phyloP scores from a whole-genome alignment of 2,113 vertebrate species.

The Catharus minimus region DNA sequence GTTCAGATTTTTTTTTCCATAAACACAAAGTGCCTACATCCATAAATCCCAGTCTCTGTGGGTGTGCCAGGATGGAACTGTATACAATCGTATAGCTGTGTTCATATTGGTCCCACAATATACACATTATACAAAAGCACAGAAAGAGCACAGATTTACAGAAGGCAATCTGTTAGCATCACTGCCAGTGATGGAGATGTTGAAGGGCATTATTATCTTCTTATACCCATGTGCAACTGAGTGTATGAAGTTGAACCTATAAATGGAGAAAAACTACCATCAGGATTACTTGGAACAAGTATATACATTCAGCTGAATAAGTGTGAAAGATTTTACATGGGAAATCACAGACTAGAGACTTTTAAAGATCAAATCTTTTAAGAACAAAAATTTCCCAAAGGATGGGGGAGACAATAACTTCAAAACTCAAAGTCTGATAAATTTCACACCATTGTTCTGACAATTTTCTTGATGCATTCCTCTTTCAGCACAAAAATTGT shows the following conservation, averaged over 20 bases:
- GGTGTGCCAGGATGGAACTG: constrained; percentile 76
- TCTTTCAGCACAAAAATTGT: not conserved
- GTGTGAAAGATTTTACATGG: fast-evolving
- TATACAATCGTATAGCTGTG: constrained; percentile 74
- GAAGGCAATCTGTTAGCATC: constrained; percentile 82
- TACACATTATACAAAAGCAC: constrained; percentile 75
- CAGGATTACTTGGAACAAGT: not conserved
- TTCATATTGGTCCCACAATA: constrained; percentile 86
- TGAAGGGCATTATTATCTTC: constrained; percentile 87
- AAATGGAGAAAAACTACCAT: not conserved
- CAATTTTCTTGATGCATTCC: not conserved
- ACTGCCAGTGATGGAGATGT: constrained; percentile 40
- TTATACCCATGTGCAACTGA: constrained; percentile 86
- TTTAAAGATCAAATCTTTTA: not conserved
- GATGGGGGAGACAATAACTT: not conserved
- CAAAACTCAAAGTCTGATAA: not conserved
- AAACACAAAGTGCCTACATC: constrained; percentile 82
- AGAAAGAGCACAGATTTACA: constrained; percentile 80
- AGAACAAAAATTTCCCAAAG: not conserved
- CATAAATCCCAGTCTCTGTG: constrained; percentile 76
- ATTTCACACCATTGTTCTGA: not conserved
- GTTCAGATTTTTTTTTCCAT: constrained; percentile 25
- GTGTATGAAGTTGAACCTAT: constrained; percentile 83
- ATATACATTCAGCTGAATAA: not conserved
- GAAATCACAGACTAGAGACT: not conserved